Base-by-base conservation (phyloP, 2,797 vertebrate genomes). In the Sebastolobus alascanus region DNA sequence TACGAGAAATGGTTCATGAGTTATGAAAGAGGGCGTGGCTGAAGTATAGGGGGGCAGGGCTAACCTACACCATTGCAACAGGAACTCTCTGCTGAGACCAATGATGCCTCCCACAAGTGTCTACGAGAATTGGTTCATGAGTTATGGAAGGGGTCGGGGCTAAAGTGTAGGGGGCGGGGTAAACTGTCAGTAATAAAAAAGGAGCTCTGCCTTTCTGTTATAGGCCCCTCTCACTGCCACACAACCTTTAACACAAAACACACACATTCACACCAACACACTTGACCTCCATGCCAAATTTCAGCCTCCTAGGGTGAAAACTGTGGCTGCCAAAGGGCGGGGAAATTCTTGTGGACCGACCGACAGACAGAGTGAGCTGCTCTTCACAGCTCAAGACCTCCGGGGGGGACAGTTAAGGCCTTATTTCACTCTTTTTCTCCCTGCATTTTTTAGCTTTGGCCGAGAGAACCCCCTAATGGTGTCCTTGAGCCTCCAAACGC, bases 401-500 rank as follows among this genome's bases (percentile, higher is more conserved):
- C 59, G 40, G 7, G 4, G 31, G 12, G 1, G 25, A n/a, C 29
- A 56, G 9, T n/a, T 68, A 54, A 70, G 5, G 16, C 3, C 35
- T 52, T 38, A 46, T 69, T 77, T 84, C 43, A 56, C 10, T 38
- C 4, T 50, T 71, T 63, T 75, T 50, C 25, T 84, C 6, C 6
- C 40, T 67, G 75, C 25, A 20, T 54, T 12, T 29, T 54, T 60
- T 12, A 25, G 60, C 74, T 66, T 69, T 84, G 56, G 33, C 38
- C 67, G 40, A 71, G 25, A 80, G 43, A 52, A 29, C 38, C 37
- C 33, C 14, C 43, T 73, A 63, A 84, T 52, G 40, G 67, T 78
- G 87, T 89, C 85, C 80, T 84, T 87, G 73, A 83, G 84, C 77
- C 60, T 82, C 69, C 63, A 59, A 77, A 68, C 3, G 13, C 38